These are phyloP conservation scores for Nymphalis io DNA, from an alignment of 1,140 invertebrate genomes.

Conservation along the genomic window DNA sequence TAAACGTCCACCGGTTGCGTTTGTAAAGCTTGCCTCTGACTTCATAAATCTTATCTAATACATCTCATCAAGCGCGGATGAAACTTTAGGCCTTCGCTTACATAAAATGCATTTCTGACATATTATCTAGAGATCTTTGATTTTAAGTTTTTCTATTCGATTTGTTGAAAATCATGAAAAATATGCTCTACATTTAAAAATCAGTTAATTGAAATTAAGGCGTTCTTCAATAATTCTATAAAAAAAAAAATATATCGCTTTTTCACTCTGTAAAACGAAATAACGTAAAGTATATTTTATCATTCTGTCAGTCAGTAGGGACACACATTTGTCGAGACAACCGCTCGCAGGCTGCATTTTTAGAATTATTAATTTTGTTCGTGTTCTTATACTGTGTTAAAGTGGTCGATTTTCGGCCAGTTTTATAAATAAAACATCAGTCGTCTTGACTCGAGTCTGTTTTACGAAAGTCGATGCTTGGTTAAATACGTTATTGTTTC, in stretches of 20 bases:
- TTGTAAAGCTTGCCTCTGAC: constrained; percentile 63
- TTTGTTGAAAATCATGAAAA: no score
- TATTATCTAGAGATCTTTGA: background rate
- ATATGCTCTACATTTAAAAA: no score
- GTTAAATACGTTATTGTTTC: constrained; percentile 60
- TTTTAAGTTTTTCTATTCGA: no score
- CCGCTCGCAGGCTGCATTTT: constrained; percentile 69
- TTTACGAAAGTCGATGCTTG: constrained; percentile 56
- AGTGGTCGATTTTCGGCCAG: constrained; percentile 66
- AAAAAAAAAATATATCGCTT: background rate
- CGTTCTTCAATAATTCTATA: background rate
- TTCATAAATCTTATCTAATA: constrained; percentile 73
- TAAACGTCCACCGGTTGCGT: constrained; percentile 59
- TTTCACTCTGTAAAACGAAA: constrained; percentile 36
- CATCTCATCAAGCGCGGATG: constrained; percentile 61
- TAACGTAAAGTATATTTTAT: constrained; percentile 47
- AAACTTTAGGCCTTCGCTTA: constrained; percentile 47
- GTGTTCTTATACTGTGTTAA: constrained; percentile 73
- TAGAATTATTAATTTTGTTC: constrained; percentile 76
- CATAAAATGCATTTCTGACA: constrained; percentile 33
- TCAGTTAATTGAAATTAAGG: no score
- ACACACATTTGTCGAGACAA: constrained; percentile 60
- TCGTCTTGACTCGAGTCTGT: constrained; percentile 48
- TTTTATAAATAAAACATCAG: constrained; percentile 75
- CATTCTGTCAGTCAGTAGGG: constrained; percentile 43